Conservation (phyloP, 2,888 invertebrate genomes). For the Caenorhabditis parvicauda region DNA sequence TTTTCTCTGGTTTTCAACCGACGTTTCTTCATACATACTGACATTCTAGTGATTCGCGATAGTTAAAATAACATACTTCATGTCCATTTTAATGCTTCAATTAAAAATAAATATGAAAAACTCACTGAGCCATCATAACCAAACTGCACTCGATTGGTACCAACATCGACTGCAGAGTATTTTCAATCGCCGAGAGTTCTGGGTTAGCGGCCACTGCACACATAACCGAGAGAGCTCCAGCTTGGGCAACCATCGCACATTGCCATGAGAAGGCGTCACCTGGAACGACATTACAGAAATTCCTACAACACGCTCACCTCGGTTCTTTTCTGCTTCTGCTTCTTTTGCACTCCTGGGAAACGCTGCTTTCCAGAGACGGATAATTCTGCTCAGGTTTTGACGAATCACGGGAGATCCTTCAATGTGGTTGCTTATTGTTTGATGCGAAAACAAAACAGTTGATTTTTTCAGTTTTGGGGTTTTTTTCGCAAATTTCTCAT, state of each 20-base stretch:
- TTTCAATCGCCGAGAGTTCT: conserved; percentile 26
- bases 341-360: conserved; percentile 95
- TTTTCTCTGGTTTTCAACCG: no score
- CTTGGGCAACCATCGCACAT: conserved; percentile 87
- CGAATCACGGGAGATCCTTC: conserved; percentile 28
- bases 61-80: no score
- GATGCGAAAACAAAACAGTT: no score
- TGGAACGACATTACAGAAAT: conserved; percentile 68
- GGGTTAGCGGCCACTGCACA: conserved; percentile 32
- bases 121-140: conserved; percentile 38
- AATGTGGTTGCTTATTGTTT: background rate
- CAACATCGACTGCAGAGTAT: conserved; percentile 31
- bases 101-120: no score
- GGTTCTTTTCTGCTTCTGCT: conserved; percentile 84
- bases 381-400: conserved; percentile 81
- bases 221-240: conserved; percentile 81
- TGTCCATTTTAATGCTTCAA: no score
- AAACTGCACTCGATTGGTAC: conserved; percentile 40
- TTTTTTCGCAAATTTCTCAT: no score
- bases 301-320: conserved; percentile 22
- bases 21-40: no score
- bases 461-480: no score
- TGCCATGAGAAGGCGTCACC: conserved; percentile 94
- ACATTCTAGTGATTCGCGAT: no score
- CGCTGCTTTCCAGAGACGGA: conserved; percentile 92